Percentiles rank a stretch among this genome's conserved stretches.
These are phyloP conservation scores for Ivindomyrus marchei DNA, from an alignment of 2,113 vertebrate species.

Conservation along the genomic window DNA sequence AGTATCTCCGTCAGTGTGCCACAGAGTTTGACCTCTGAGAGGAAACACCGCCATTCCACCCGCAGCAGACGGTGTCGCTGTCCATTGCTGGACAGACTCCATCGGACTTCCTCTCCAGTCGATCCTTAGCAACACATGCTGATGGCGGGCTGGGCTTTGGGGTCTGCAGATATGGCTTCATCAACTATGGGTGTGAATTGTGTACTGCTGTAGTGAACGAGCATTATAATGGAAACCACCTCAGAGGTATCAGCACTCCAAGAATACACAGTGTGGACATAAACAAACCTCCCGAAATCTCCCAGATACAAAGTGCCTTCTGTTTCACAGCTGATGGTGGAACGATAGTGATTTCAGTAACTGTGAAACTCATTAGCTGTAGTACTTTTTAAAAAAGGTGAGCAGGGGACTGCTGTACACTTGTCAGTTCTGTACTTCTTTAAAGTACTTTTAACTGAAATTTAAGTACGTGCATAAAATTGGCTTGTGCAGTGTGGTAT, in stretches of 20 bases:
- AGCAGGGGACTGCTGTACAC: background rate
- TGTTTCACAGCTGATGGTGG: background rate
- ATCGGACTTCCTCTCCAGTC: background rate
- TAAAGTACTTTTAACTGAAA: background rate
- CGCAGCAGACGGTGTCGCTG: background rate
- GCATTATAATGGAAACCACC: background rate
- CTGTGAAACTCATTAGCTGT: background rate
- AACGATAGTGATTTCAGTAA: background rate
- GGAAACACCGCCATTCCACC: background rate
- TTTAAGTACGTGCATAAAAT: background rate
- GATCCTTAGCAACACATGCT: background rate
- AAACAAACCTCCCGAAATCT: background rate
- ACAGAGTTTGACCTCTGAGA: conserved; percentile 62
- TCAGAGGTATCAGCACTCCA: background rate
- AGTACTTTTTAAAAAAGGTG: background rate
- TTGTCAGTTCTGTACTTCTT: background rate
- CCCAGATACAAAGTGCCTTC: background rate
- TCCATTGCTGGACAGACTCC: background rate
- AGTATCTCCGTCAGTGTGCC: conserved; percentile 64
- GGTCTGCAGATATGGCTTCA: background rate
- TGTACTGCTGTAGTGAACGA: background rate
- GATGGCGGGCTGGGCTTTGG: background rate
- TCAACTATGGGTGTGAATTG: background rate
- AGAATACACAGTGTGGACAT: background rate
- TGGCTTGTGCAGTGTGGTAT: background rate